Percentiles rank a stretch among this genome's conserved stretches.
These are phyloP conservation scores for Omphaloscelis lunosa DNA, from an alignment of 2,888 invertebrate species.

Conservation along the genomic window DNA sequence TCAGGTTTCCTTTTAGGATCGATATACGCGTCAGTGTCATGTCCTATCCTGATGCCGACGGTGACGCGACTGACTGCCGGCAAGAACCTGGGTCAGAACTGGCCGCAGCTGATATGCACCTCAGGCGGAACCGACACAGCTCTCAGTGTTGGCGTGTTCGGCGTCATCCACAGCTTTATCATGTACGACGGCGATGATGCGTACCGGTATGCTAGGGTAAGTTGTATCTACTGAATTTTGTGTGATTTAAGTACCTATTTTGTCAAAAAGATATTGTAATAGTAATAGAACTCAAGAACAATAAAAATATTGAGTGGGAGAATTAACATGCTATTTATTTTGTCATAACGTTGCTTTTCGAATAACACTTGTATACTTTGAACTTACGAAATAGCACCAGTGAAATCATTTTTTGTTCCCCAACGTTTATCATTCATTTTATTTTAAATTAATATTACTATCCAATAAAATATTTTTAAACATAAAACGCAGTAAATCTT, in stretches of 20 bases:
- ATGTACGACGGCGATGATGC: slow-evolving; percentile 77
- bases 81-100: slow-evolving; percentile 75
- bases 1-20: slow-evolving; percentile 83
- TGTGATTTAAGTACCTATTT: not conserved
- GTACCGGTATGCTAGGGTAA: slow-evolving; percentile 82
- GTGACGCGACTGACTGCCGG: slow-evolving; percentile 74
- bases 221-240: not conserved
- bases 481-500: not conserved
- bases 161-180: slow-evolving; percentile 81
- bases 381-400: too few relatives aligned
- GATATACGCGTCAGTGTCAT: slow-evolving; percentile 85
- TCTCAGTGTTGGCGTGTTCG: slow-evolving; percentile 86
- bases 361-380: too few relatives aligned
- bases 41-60: slow-evolving; percentile 83
- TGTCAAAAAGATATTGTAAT: not conserved
- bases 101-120: slow-evolving; percentile 84
- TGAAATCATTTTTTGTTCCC: not conserved
- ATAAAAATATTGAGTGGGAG: too few relatives aligned
- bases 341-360: too few relatives aligned
- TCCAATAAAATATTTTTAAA: too few relatives aligned
- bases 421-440: not conserved
- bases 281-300: too few relatives aligned
- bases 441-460: not conserved
- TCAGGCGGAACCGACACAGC: slow-evolving; percentile 85
- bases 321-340: too few relatives aligned